Evolutionary conservation across 2,888 invertebrate genomes (phyloP).

Genomic region (Lypha dubia): DNA sequence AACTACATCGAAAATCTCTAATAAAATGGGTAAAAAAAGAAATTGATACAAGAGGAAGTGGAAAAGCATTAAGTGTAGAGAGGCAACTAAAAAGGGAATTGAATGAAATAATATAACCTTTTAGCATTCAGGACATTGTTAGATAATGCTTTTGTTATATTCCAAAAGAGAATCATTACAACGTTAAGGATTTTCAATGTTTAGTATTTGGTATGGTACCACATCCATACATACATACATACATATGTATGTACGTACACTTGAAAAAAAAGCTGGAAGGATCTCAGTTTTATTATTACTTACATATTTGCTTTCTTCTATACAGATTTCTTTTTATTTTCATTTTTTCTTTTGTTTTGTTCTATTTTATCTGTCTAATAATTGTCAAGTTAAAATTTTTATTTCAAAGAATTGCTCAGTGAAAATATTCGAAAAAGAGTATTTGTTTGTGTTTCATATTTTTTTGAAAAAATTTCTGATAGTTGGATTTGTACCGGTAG

Average conservation of each 20-base stretch:
- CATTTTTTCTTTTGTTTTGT: background rate
- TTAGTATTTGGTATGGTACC: constrained; percentile 32
- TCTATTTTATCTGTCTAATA: constrained; percentile 58
- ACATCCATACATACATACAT: background rate
- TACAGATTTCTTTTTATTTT: constrained; percentile 18
- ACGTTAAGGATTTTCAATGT: constrained; percentile 50
- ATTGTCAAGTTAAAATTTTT: constrained; percentile 62
- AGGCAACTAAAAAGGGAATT: constrained; percentile 16
- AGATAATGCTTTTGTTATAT: constrained; percentile 68
- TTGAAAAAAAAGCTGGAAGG: constrained; percentile 19
- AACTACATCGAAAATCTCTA: background rate
- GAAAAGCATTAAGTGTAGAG: background rate
- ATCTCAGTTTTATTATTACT: constrained; percentile 32
- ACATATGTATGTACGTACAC: background rate
- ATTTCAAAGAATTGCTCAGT: constrained; percentile 35
- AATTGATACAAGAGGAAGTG: background rate
- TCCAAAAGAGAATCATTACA: constrained; percentile 68
- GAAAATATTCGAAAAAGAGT: too few relatives aligned
- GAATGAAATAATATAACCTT: constrained; percentile 70
- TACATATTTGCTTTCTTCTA: too few relatives aligned
- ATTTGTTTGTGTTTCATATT: too few relatives aligned
- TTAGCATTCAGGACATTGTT: constrained; percentile 68
- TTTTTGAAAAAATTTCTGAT: too few relatives aligned
- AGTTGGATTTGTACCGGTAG: too few relatives aligned
- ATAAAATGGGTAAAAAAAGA: background rate